Conservation (phyloP, 2,888 invertebrate genomes). For the Trachelus iudaicus region DNA sequence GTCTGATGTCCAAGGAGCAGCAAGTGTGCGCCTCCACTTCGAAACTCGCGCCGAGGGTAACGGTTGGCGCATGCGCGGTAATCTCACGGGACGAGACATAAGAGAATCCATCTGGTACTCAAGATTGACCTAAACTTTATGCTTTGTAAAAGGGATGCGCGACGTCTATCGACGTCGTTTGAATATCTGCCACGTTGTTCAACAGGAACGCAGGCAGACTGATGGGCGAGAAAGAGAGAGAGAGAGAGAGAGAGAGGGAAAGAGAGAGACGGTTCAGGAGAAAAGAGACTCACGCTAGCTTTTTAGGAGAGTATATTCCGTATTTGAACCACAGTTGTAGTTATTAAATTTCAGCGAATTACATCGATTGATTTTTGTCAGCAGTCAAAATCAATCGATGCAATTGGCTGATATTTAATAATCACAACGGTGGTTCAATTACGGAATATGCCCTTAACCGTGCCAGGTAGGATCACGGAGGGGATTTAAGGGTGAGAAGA, state of each 20-base stretch:
- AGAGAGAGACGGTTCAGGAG: conserved; percentile 22
- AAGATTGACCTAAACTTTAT: neutral
- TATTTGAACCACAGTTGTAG: no score
- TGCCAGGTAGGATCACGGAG: conserved; percentile 2
- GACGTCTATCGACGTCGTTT: neutral
- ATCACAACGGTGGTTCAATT: no score
- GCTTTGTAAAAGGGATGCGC: neutral
- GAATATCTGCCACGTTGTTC: neutral
- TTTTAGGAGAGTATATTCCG: no score
- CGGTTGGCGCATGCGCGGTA: neutral
- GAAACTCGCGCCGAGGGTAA: neutral
- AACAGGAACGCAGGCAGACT: neutral
- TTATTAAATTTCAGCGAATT: no score
- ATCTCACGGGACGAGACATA: neutral
- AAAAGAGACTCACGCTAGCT: neutral
- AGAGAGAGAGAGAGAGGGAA: conserved; percentile 31
- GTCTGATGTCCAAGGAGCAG: neutral
- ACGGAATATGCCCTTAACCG: no score
- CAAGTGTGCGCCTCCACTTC: neutral
- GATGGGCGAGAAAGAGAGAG: conserved; percentile 3
- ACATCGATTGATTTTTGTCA: no score
- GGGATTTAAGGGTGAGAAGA: conserved; percentile 27
- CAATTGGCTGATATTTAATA: no score
- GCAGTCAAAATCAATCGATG: no score
- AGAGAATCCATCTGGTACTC: neutral